A percentile compares a stretch with the other conserved stretches of the same genome.
phyloP scores from a whole-genome alignment of 2,113 vertebrate genomes.

The Entosphenus tridentatus region DNA sequence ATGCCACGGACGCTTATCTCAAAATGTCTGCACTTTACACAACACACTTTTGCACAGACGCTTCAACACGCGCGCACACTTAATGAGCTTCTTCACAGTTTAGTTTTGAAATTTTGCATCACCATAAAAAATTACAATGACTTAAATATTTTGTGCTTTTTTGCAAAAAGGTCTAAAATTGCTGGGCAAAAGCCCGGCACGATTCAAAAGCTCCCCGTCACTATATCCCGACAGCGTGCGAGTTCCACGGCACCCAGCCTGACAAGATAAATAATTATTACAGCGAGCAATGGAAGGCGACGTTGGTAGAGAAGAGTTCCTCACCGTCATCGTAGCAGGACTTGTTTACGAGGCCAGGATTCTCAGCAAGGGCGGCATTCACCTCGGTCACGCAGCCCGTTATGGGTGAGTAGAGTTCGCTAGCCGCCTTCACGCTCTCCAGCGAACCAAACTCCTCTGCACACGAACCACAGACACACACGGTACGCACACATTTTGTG shows the following conservation, averaged over 20 bases:
- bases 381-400: constrained; percentile 72
- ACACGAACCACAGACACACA: not conserved
- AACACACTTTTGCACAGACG: too few relatives aligned
- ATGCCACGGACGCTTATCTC: too few relatives aligned
- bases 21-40: too few relatives aligned
- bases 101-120: too few relatives aligned
- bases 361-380: constrained; percentile 57
- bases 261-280: not conserved
- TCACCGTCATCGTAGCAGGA: constrained; percentile 84
- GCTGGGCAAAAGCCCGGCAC: constrained; percentile 15
- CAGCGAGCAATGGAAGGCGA: not conserved
- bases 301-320: not conserved
- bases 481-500: too few relatives aligned
- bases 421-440: constrained; percentile 94
- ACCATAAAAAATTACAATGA: not conserved
- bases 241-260: not conserved
- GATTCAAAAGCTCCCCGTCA: not conserved
- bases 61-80: too few relatives aligned
- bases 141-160: not conserved
- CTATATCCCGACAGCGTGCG: not conserved
- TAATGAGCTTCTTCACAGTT: too few relatives aligned
- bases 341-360: constrained; percentile 77
- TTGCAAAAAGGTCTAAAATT: not conserved
- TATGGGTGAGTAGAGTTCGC: constrained; percentile 80
- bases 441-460: constrained; percentile 88